Percentiles rank a stretch among this genome's conserved stretches.
phyloP scores from a whole-genome alignment of 2,888 invertebrate species.

The Plagodis dolabraria region DNA sequence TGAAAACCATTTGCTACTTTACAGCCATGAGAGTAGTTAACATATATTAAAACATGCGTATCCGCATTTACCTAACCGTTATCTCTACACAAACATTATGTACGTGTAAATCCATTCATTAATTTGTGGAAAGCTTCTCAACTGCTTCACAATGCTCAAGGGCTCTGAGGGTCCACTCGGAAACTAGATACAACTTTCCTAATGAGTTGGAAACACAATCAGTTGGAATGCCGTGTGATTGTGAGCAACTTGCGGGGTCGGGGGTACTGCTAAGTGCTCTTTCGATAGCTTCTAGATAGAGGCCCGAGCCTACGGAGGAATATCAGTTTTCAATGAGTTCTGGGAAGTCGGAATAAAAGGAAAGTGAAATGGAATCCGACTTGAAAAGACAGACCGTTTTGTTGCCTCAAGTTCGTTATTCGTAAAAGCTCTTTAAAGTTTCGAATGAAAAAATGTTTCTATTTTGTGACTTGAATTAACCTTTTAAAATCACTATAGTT shows the following conservation, averaged over 20 bases:
- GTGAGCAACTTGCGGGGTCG: conserved; percentile 37
- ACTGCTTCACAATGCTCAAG: conserved; percentile 17
- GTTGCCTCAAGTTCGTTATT: too few relatives aligned
- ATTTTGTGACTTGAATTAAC: too few relatives aligned
- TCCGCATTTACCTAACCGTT: too few relatives aligned
- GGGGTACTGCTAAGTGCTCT: conserved; percentile 34
- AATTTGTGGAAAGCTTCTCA: conserved; percentile 5
- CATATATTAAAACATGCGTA: too few relatives aligned
- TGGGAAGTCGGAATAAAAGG: neutral
- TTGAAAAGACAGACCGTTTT: too few relatives aligned
- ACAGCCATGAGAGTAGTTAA: too few relatives aligned
- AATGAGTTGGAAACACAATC: conserved; percentile 57
- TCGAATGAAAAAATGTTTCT: too few relatives aligned
- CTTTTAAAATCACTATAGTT: too few relatives aligned
- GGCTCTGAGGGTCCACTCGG: conserved; percentile 17
- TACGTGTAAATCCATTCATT: neutral
- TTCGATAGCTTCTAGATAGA: conserved; percentile 17
- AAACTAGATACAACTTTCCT: conserved; percentile 40
- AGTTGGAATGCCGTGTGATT: conserved; percentile 46
- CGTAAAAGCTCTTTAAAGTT: too few relatives aligned
- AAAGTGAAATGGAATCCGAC: neutral
- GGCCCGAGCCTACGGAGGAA: neutral
- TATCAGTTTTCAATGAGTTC: conserved; percentile 14
- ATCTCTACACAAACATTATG: too few relatives aligned
- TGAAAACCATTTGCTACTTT: too few relatives aligned